Conservation (phyloP, 2,888 invertebrate species). For the Pyrgus malvae region DNA sequence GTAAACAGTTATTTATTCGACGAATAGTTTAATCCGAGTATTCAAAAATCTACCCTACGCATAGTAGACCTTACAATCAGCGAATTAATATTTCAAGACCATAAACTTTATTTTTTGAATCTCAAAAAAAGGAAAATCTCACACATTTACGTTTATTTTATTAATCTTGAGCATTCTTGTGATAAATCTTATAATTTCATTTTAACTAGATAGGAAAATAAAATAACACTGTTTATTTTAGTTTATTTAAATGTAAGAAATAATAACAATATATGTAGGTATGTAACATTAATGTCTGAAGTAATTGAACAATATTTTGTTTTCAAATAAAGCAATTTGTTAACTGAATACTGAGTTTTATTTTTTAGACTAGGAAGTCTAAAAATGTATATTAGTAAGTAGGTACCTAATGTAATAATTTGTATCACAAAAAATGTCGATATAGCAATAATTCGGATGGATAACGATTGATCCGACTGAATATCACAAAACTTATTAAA, state of each 20-base stretch:
- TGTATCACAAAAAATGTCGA: too few species aligned
- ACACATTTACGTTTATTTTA: neutral
- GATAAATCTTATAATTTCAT: neutral
- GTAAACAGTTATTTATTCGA: too few species aligned
- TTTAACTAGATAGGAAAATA: neutral
- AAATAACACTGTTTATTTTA: conserved; percentile 25
- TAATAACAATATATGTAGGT: neutral
- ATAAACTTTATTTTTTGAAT: too few species aligned
- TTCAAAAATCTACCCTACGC: too few species aligned
- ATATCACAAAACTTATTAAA: too few species aligned
- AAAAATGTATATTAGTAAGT: too few species aligned
- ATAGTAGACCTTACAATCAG: too few species aligned
- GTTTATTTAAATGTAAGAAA: neutral
- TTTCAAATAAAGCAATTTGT: conserved; percentile 21
- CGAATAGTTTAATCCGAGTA: too few species aligned
- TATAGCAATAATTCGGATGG: too few species aligned
- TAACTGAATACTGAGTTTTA: conserved; percentile 17
- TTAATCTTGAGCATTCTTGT: neutral
- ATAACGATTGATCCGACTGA: too few species aligned
- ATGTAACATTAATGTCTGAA: conserved; percentile 26
- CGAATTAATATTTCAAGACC: too few species aligned
- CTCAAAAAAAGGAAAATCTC: neutral
- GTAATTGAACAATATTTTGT: conserved; percentile 19
- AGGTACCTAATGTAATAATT: too few species aligned
- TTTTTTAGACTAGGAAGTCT: neutral